Conservation (phyloP, 2,888 invertebrate species). For the Cephus rjabovi region DNA sequence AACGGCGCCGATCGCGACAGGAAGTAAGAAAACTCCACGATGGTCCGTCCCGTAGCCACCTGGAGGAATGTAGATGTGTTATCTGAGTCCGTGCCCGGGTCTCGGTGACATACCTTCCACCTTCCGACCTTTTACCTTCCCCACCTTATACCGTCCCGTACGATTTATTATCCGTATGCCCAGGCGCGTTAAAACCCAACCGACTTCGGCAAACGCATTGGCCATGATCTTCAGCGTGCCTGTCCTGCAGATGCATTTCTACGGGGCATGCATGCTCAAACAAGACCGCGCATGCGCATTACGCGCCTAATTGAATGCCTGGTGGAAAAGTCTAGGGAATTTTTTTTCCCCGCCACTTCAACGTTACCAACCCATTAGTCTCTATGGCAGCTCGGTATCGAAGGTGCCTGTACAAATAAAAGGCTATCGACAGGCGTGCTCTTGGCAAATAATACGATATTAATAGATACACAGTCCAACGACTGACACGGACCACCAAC, state of each 20-base stretch:
- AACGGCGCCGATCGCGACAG: not conserved
- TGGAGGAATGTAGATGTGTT: slow-evolving; percentile 3
- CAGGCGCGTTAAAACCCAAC: slow-evolving; percentile 23
- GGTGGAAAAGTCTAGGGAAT: too few species aligned
- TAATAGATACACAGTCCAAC: too few species aligned
- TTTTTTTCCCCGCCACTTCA: too few species aligned
- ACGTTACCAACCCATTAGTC: too few species aligned
- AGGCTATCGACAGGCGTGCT: too few species aligned
- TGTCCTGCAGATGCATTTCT: not conserved
- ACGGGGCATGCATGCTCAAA: slow-evolving; percentile 37
- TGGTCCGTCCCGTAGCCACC: not conserved
- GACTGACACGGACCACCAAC: too few species aligned
- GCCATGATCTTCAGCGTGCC: slow-evolving; percentile 8
- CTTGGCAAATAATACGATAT: too few species aligned
- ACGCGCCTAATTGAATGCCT: slow-evolving; percentile 41
- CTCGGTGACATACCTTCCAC: slow-evolving; percentile 24
- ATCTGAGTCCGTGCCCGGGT: slow-evolving; percentile 7
- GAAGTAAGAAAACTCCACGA: not conserved
- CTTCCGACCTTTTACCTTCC: slow-evolving; percentile 23
- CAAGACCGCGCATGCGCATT: slow-evolving; percentile 30
- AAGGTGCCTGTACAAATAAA: too few species aligned
- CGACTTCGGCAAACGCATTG: slow-evolving; percentile 9
- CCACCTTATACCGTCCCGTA: slow-evolving; percentile 16
- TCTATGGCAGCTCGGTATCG: not conserved
- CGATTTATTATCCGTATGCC: slow-evolving; percentile 35